A percentile compares a stretch with the other conserved stretches of the same genome.
phyloP scores from a whole-genome alignment of 2,113 vertebrate genomes.

The Caranx ignobilis region DNA sequence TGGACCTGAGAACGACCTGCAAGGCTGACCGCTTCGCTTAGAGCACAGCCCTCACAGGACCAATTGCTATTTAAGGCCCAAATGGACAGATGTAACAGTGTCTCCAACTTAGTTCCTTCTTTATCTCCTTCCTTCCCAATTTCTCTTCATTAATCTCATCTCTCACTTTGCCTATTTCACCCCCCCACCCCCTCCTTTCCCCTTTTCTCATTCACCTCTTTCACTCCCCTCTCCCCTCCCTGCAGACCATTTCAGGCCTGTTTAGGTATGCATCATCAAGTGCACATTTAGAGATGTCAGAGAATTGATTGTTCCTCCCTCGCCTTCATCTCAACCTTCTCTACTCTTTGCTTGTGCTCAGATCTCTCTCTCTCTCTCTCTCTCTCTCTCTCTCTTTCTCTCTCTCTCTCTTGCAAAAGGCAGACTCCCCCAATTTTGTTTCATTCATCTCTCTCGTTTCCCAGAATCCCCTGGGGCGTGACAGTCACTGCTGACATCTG shows the following conservation, averaged over 20 bases:
- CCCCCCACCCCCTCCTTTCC: background rate
- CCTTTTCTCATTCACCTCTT: conserved; percentile 39
- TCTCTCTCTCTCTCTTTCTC: conserved; percentile 15
- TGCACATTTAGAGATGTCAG: conserved; percentile 77
- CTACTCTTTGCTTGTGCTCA: conserved; percentile 51
- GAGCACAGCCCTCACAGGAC: conserved; percentile 40
- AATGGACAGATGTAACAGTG: conserved; percentile 47
- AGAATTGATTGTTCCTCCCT: conserved; percentile 75
- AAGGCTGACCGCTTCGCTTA: conserved; percentile 57
- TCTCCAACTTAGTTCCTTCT: conserved; percentile 51
- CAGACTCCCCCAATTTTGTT: background rate
- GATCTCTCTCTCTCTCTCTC: conserved; percentile 18
- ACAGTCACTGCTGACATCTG: conserved; percentile 66
- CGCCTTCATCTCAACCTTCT: conserved; percentile 70
- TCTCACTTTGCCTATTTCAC: conserved; percentile 7
- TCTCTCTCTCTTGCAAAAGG: conserved; percentile 21
- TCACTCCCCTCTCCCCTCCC: conserved; percentile 44
- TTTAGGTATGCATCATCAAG: conserved; percentile 83
- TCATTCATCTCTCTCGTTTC: conserved; percentile 45
- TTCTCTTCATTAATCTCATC: conserved; percentile 66
- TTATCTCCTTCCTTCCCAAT: conserved; percentile 54
- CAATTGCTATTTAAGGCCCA: conserved; percentile 52
- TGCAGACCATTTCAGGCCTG: conserved; percentile 62
- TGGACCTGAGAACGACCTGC: conserved; percentile 54
- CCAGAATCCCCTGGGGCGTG: conserved; percentile 47